phyloP scores from a whole-genome alignment of 2,113 vertebrate genomes.

The Cololabis saira region DNA sequence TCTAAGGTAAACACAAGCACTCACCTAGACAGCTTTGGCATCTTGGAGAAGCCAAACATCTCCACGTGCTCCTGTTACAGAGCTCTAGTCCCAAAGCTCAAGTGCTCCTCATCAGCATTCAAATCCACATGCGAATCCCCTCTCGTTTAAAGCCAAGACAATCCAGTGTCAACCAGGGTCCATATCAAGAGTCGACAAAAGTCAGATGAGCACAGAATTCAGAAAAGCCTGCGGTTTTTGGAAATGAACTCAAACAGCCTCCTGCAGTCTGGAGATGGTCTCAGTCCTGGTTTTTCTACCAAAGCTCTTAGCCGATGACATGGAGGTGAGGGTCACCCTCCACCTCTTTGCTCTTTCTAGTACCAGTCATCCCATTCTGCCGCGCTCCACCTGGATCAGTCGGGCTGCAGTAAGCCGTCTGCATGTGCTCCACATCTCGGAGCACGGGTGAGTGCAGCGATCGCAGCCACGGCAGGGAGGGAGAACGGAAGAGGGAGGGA shows the following conservation, averaged over 20 bases:
- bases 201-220: conserved; percentile 12
- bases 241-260: conserved; percentile 31
- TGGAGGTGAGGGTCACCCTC: conserved; percentile 34
- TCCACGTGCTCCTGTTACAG: conserved; percentile 64
- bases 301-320: conserved; percentile 25
- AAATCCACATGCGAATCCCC: conserved; percentile 53
- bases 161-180: conserved; percentile 62
- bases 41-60: conserved; percentile 82
- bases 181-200: conserved; percentile 48
- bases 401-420: conserved; percentile 46
- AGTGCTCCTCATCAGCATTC: conserved; percentile 57
- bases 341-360: conserved; percentile 26
- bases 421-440: conserved; percentile 63
- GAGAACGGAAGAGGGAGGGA: conserved; percentile 25
- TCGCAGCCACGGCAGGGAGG: conserved; percentile 35
- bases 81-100: conserved; percentile 39
- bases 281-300: conserved; percentile 25
- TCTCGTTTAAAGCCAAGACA: conserved; percentile 25
- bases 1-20: conserved; percentile 23
- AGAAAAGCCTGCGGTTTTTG: not conserved
- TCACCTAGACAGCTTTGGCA: conserved; percentile 80
- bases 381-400: conserved; percentile 42
- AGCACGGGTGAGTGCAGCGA: conserved; percentile 56
- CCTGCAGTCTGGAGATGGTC: conserved; percentile 12
- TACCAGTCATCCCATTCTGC: conserved; percentile 40